Evolutionary conservation across 2,113 vertebrate species (phyloP), one percentile per base, ranked within the genome.

Genomic region (Naja naja): DNA sequence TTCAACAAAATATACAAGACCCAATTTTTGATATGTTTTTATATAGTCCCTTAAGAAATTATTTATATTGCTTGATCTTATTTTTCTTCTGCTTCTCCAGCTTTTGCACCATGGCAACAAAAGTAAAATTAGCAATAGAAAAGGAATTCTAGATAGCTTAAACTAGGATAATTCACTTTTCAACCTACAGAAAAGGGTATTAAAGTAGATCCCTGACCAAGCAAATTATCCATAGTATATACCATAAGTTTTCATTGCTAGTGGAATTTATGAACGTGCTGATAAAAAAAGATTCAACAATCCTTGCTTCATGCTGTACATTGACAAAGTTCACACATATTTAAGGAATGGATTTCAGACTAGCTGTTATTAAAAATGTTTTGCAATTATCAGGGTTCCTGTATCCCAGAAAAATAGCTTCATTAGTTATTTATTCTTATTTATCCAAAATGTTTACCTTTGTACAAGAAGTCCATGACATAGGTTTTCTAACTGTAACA

Each of bases 101-200:
- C 45, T 96, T 92, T 92, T 95, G 81, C 91, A 94, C 96, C 96
- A 96, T 96, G 95, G 96, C 96, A 97, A 97, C 96, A 94, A 96
- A 96, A 93, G 85, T 95, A 96, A 96, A 97, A 97, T 96, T 97
- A 97, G 94, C 88, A 95, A 53, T 92, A 93, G 89, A 94, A 92
- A 94, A 93, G 93, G 96, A 95, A 95, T 95, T 95, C 96, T 91
- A 94, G 94, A 94, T 92, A 95, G 54, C 56, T 69, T 87, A 93
- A 89, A 94, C 52, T n/a, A 87, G 94, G 16, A 90, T 87, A 94
- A 93, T 81, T 49, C 55, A 94, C 85, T 55, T 93, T 96, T 94
- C 47, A 81, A 60, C 30, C 89, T 89, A 45, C 92, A 93, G 43
- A 92, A 39, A 9, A 94, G 1, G 25, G 7, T 54, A 10, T 88